phyloP scores from a whole-genome alignment of 2,888 invertebrate genomes.

The Pammene aurita region DNA sequence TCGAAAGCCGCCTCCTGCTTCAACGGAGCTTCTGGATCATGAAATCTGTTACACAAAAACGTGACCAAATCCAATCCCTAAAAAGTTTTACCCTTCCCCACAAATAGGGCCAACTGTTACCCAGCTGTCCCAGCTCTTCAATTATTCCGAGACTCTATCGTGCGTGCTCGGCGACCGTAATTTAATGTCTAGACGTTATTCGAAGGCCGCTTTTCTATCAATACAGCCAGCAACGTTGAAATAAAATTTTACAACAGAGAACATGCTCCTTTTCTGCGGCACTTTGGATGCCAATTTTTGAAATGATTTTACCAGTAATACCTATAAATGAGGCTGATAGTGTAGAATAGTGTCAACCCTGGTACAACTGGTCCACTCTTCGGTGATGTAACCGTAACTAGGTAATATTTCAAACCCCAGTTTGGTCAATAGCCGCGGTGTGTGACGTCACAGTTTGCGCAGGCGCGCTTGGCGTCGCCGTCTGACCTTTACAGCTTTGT shows the following conservation, averaged over 20 bases:
- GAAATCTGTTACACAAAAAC: neutral
- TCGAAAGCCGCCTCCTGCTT: neutral
- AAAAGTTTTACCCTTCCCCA: neutral
- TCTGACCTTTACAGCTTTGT: conserved; percentile 35
- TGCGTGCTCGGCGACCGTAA: conserved; percentile 22
- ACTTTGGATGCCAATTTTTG: neutral
- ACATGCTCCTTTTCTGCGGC: neutral
- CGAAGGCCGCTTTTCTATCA: conserved; percentile 11
- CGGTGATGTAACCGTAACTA: conserved; percentile 10
- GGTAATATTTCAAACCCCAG: conserved; percentile 7
- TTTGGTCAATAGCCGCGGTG: conserved; percentile 38
- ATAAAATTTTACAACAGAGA: neutral
- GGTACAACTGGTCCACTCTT: neutral
- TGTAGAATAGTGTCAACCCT: neutral
- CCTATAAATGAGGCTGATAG: neutral
- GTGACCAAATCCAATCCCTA: conserved; percentile 7
- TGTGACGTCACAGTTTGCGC: conserved; percentile 39
- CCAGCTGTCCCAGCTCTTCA: conserved; percentile 7
- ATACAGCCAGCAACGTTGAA: neutral
- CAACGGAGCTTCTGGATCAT: neutral
- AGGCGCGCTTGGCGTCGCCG: conserved; percentile 25
- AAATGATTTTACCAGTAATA: neutral
- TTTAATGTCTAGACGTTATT: conserved; percentile 34
- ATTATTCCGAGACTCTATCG: conserved; percentile 5
- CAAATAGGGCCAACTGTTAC: conserved; percentile 7